Conservation (phyloP, 2,888 invertebrate genomes). For the Eupithecia vulgata region DNA sequence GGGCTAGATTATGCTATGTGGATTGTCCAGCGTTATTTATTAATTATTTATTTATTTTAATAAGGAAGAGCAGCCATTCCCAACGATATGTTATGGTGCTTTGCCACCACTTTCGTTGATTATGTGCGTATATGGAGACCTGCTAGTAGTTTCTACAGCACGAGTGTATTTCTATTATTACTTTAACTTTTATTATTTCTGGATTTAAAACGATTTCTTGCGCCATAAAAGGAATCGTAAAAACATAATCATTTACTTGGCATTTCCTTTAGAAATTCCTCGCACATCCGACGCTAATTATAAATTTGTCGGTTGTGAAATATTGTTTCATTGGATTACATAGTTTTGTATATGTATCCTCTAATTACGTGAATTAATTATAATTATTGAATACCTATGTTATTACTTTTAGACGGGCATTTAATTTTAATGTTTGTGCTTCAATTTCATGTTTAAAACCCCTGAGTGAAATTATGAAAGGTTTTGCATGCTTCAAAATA, state of each 20-base stretch:
- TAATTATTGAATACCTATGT: neutral
- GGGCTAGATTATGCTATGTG: no score
- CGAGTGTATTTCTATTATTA: neutral
- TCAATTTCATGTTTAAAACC: neutral
- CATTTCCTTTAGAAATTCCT: slow-evolving; percentile 13
- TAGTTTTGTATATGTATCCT: neutral
- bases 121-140: neutral
- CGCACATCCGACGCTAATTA: slow-evolving; percentile 27
- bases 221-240: slow-evolving; percentile 24
- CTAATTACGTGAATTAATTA: slow-evolving; percentile 5
- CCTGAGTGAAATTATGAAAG: neutral
- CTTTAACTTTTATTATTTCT: slow-evolving; percentile 3
- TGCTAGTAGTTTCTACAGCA: neutral
- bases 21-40: no score
- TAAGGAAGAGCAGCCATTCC: neutral
- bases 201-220: slow-evolving; percentile 20
- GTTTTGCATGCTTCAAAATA: neutral
- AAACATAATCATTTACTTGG: slow-evolving; percentile 12
- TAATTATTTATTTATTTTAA: no score
- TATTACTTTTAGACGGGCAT: neutral
- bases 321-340: slow-evolving; percentile 21
- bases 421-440: neutral
- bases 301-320: slow-evolving; percentile 23
- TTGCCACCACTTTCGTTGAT: neutral
- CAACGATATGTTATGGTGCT: neutral